These are phyloP conservation scores for Hydrozoanthus gracilis DNA, from an alignment of 92 coral and sea anemone genomes.

Conservation along the genomic window DNA sequence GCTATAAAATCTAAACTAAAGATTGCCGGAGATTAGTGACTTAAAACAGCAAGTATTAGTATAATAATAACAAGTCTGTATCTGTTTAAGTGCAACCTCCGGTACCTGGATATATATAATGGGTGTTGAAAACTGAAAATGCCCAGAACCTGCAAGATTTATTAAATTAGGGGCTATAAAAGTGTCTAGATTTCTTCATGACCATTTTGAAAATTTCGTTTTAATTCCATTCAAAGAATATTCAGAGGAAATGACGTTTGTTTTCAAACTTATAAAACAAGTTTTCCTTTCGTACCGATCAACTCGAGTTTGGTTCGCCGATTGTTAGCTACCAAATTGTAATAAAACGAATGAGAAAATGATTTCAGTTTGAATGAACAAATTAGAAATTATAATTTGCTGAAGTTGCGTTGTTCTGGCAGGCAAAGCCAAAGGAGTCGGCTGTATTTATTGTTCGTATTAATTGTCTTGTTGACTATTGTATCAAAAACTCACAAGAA, in stretches of 20 bases:
- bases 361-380: no score
- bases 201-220: neutral
- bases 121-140: neutral
- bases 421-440: no score
- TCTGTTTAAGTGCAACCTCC: constrained; percentile 29
- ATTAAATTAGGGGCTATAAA: neutral
- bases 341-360: no score
- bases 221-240: neutral
- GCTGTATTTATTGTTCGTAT: no score
- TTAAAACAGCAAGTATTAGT: neutral
- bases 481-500: no score
- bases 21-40: constrained; percentile 16
- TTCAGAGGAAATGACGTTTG: constrained; percentile 11
- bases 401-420: no score
- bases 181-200: neutral
- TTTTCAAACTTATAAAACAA: neutral
- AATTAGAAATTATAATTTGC: no score
- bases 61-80: neutral
- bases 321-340: no score
- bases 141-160: neutral
- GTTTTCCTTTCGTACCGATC: neutral
- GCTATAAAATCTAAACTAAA: constrained; percentile 16
- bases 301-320: neutral
- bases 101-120: constrained; percentile 38
- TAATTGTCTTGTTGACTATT: no score